phyloP scores from a whole-genome alignment of 92 coral and sea anemone species.

The Phenganax subtilis region DNA sequence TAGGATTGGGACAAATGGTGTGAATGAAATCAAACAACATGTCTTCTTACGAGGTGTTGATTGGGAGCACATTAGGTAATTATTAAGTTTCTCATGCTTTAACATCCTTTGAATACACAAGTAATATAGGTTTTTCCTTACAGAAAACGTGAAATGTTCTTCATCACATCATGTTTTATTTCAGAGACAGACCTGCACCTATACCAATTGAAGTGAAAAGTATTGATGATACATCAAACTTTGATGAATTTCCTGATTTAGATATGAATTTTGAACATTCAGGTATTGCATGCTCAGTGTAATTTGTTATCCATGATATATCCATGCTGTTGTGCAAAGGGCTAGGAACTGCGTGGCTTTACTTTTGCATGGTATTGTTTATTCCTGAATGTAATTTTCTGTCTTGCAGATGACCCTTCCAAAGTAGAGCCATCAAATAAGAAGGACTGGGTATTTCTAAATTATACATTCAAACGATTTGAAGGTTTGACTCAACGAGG shows the following conservation, averaged over 20 bases:
- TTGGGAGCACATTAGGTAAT: conserved; percentile 89
- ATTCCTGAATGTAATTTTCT: no score
- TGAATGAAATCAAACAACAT: conserved; percentile 79
- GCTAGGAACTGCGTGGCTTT: no score
- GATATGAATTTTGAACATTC: conserved; percentile 65
- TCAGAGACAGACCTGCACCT: conserved; percentile 94
- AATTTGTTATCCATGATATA: no score
- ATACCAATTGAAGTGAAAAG: conserved; percentile 86
- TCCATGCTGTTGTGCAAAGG: no score
- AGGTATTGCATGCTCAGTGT: conserved; percentile 46
- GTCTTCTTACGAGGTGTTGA: conserved; percentile 75
- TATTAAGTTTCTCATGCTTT: not conserved
- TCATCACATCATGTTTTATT: not conserved
- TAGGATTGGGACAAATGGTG: conserved; percentile 53
- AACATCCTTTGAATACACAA: not conserved
- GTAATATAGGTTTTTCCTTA: not conserved
- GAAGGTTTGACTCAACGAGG: conserved; percentile 98
- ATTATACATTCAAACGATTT: conserved; percentile 92
- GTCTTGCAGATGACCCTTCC: conserved; percentile 56
- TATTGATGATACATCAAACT: conserved; percentile 95
- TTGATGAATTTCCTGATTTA: conserved; percentile 92
- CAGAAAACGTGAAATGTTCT: not conserved
- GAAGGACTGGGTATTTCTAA: conserved; percentile 98
- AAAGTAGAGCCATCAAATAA: conserved; percentile 59
- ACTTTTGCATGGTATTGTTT: no score